Evolutionary conservation across 2,888 invertebrate species (phyloP).

Genomic region (Cosmopolites sordidus): DNA sequence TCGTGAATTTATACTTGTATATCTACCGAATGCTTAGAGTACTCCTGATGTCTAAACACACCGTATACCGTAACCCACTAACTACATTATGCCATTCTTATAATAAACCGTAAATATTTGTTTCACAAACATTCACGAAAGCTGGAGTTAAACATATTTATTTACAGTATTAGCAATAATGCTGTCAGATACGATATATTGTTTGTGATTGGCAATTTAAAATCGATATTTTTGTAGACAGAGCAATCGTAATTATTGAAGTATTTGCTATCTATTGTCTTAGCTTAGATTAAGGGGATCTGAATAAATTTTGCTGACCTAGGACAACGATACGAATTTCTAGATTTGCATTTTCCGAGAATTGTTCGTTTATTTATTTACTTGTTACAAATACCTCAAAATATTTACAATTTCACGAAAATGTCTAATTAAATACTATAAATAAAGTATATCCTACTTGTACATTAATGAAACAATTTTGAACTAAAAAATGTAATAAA

Average conservation of each 20-base stretch:
- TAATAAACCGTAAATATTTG: conserved; percentile 31
- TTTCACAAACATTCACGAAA: conserved; percentile 32
- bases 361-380: not conserved
- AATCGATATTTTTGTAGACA: conserved; percentile 30
- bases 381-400: no score
- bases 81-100: conserved; percentile 21
- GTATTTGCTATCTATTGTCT: conserved; percentile 14
- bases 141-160: conserved; percentile 32
- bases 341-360: not conserved
- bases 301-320: not conserved
- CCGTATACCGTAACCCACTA: conserved; percentile 14
- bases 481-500: no score
- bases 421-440: no score
- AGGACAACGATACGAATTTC: not conserved
- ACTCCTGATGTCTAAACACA: conserved; percentile 11
- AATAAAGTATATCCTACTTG: no score
- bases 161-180: conserved; percentile 30
- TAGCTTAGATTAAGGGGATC: not conserved
- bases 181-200: conserved; percentile 20
- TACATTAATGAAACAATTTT: no score
- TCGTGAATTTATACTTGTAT: conserved; percentile 9
- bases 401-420: no score
- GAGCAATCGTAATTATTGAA: conserved; percentile 25
- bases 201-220: conserved; percentile 30
- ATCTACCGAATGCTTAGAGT: conserved; percentile 3